Conservation (phyloP, 2,888 invertebrate genomes). For the Agrochola litura region DNA sequence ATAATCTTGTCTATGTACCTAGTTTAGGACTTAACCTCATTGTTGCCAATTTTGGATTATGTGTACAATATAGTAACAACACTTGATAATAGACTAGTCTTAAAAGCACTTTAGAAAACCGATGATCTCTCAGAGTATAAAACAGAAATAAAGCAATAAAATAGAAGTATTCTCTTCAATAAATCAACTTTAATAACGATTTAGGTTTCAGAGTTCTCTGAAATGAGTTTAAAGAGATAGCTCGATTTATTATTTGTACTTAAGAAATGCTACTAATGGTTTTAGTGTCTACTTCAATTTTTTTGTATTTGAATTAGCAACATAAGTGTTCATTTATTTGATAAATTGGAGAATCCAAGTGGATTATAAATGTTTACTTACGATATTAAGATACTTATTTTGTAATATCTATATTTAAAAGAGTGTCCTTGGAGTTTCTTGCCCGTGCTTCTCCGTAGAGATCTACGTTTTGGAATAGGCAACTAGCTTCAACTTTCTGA, state of each 20-base stretch:
- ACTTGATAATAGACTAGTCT: neutral
- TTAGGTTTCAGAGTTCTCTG: slow-evolving; percentile 15
- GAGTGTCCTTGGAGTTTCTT: no score
- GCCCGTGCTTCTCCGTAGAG: no score
- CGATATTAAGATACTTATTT: neutral
- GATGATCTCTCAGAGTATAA: slow-evolving; percentile 5
- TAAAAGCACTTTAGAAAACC: slow-evolving; percentile 7
- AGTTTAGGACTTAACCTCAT: neutral
- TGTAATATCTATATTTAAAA: no score
- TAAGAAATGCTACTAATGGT: slow-evolving; percentile 9
- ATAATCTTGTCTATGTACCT: neutral
- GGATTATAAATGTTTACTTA: neutral
- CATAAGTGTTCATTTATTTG: neutral
- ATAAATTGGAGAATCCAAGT: neutral
- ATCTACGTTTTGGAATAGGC: no score
- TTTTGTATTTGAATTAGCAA: neutral
- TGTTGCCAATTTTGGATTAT: neutral
- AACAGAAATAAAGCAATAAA: slow-evolving; percentile 18
- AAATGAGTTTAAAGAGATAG: slow-evolving; percentile 3
- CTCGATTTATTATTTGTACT: slow-evolving; percentile 9
- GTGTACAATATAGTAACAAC: neutral
- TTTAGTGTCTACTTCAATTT: neutral
- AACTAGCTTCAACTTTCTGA: no score
- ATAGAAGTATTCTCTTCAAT: slow-evolving; percentile 26
- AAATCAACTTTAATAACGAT: slow-evolving; percentile 42